phyloP scores from a whole-genome alignment of 2,797 vertebrate species.

The Fundulus diaphanus region DNA sequence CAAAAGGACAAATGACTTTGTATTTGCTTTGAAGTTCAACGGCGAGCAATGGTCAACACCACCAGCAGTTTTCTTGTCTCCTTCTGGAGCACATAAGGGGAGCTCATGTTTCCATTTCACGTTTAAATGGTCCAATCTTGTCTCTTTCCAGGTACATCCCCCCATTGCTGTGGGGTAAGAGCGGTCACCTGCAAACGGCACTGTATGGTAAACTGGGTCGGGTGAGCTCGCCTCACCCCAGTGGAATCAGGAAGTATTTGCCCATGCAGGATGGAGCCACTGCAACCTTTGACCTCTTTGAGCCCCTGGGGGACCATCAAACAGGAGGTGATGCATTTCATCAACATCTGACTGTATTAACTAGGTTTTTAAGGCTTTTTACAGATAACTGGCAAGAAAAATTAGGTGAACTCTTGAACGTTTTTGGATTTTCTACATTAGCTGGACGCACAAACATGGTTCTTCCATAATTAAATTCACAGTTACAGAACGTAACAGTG shows the following conservation, averaged over 20 bases:
- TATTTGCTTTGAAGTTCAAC: conserved; percentile 1
- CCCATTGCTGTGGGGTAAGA: conserved; percentile 96
- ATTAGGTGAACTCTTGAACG: neutral
- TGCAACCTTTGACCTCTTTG: conserved; percentile 97
- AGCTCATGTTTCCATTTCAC: conserved; percentile 15
- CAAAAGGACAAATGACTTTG: conserved; percentile 22
- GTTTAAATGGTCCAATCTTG: conserved; percentile 7
- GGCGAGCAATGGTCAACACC: too few relatives aligned
- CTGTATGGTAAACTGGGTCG: conserved; percentile 96
- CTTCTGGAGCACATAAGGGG: neutral
- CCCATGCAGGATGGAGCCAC: conserved; percentile 97
- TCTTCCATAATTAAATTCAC: neutral
- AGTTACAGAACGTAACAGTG: neutral
- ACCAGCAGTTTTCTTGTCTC: neutral
- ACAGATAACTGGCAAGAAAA: conserved; percentile 14
- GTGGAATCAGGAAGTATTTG: conserved; percentile 92
- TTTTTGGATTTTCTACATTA: neutral
- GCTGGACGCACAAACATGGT: neutral
- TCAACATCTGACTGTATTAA: conserved; percentile 2
- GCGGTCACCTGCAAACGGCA: conserved; percentile 96
- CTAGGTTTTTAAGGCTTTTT: neutral
- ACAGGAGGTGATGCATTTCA: conserved; percentile 85
- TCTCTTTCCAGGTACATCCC: conserved; percentile 89
- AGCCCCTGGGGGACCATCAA: conserved; percentile 88
- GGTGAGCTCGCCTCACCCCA: conserved; percentile 91